These are phyloP conservation scores for Cryptocephalus moraei DNA, from an alignment of 2,888 invertebrate species.

Conservation along the genomic window DNA sequence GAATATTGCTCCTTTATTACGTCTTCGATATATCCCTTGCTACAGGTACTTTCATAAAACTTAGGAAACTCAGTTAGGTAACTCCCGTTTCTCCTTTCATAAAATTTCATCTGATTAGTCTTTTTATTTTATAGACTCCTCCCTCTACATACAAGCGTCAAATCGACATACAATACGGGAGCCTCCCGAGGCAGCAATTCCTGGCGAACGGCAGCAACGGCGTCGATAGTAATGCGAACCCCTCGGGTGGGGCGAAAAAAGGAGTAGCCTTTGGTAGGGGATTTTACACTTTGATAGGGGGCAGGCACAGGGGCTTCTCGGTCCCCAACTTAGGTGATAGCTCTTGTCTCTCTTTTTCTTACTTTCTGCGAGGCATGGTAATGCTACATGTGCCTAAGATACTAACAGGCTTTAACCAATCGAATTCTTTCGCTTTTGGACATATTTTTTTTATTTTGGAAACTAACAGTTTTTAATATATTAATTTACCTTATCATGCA, in stretches of 20 bases:
- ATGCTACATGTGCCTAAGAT: slow-evolving; percentile 8
- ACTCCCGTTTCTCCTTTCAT: too few relatives aligned
- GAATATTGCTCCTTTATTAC: too few relatives aligned
- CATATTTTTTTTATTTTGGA: not conserved
- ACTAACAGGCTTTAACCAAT: slow-evolving; percentile 11
- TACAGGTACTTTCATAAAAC: too few relatives aligned
- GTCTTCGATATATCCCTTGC: too few relatives aligned
- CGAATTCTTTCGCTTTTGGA: slow-evolving; percentile 2
- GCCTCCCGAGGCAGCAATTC: slow-evolving; percentile 62
- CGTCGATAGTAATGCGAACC: slow-evolving; percentile 39
- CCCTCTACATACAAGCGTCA: slow-evolving; percentile 65
- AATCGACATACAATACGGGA: slow-evolving; percentile 68
- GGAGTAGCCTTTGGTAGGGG: slow-evolving; percentile 68
- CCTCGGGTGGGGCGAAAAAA: slow-evolving; percentile 40
- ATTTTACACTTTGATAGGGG: slow-evolving; percentile 40
- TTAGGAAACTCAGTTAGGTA: too few relatives aligned
- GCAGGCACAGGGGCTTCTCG: slow-evolving; percentile 68
- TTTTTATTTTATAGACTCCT: slow-evolving; percentile 48
- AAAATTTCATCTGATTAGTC: too few relatives aligned
- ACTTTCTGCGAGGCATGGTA: slow-evolving; percentile 3
- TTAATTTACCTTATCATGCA: too few relatives aligned
- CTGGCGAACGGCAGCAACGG: slow-evolving; percentile 32
- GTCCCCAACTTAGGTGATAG: slow-evolving; percentile 83
- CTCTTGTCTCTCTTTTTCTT: slow-evolving; percentile 10
- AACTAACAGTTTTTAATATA: too few relatives aligned